Conservation (phyloP, 2,888 invertebrate species). For the Mechanitis mazaeus region DNA sequence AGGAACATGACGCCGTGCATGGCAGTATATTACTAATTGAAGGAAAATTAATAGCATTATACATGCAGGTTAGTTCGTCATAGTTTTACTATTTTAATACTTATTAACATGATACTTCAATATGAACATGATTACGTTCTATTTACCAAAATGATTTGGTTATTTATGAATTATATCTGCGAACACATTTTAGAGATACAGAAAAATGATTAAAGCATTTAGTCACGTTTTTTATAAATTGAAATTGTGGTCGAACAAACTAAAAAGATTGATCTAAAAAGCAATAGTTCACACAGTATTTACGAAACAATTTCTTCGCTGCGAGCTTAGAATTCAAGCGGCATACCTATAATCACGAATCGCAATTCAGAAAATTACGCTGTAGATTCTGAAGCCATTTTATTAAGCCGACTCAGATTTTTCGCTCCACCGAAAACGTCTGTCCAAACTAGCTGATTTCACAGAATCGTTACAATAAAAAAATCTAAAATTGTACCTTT, state of each 20-base stretch:
- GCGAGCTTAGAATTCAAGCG: background rate
- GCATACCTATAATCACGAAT: background rate
- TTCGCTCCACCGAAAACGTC: constrained; percentile 9
- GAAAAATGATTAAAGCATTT: too few relatives aligned
- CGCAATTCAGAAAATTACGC: background rate
- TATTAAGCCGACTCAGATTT: constrained; percentile 13
- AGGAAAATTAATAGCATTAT: constrained; percentile 57
- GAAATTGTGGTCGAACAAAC: too few relatives aligned
- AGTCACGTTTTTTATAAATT: too few relatives aligned
- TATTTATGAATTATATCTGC: too few relatives aligned
- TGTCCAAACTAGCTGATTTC: constrained; percentile 13
- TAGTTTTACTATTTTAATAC: background rate
- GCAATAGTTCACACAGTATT: too few relatives aligned
- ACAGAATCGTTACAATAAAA: constrained; percentile 8
- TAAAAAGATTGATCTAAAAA: too few relatives aligned
- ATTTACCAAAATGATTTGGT: too few relatives aligned
- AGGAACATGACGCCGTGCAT: constrained; percentile 51
- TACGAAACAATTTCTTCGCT: background rate
- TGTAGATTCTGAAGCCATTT: constrained; percentile 7
- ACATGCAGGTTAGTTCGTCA: constrained; percentile 48
- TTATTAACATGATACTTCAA: too few relatives aligned
- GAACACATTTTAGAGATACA: too few relatives aligned
- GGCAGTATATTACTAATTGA: constrained; percentile 54
- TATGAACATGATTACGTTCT: too few relatives aligned
- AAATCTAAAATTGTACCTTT: too few relatives aligned